phyloP scores from a whole-genome alignment of 2,888 invertebrate species.

The Eupelmus urozonus region DNA sequence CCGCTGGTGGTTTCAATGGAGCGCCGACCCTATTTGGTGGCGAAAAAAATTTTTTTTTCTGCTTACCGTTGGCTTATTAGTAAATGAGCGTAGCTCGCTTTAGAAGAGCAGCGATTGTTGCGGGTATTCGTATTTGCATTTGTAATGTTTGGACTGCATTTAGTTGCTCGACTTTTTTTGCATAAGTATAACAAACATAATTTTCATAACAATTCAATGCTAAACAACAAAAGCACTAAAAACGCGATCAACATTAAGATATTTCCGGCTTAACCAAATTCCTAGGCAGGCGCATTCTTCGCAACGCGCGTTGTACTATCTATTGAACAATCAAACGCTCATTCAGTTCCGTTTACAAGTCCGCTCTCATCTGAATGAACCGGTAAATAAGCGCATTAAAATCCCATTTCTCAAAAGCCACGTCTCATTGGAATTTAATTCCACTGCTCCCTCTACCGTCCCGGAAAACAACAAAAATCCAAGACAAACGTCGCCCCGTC shows the following conservation, averaged over 20 bases:
- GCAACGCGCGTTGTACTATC: no score
- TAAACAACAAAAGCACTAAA: no score
- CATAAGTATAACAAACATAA: not conserved
- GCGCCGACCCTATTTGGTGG: conserved; percentile 12
- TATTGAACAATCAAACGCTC: not conserved
- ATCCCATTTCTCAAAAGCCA: conserved; percentile 13
- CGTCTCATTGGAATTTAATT: conserved; percentile 18
- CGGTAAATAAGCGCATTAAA: conserved; percentile 14
- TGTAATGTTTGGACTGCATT: no score
- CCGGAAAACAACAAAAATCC: not conserved
- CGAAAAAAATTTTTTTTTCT: conserved; percentile 25
- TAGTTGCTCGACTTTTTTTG: no score
- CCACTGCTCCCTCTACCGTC: not conserved
- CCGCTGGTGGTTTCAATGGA: conserved; percentile 20
- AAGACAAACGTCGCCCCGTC: not conserved
- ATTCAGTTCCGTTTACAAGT: not conserved
- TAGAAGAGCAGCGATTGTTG: no score
- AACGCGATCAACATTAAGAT: no score
- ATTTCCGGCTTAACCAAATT: no score
- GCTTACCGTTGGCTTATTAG: conserved; percentile 10
- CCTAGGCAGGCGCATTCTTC: no score
- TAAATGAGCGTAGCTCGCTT: not conserved
- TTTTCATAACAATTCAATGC: not conserved
- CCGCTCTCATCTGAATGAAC: not conserved
- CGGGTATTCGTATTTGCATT: no score